Percentiles rank a stretch among this genome's conserved stretches.
These are phyloP conservation scores for Kryptolebias marmoratus DNA, from an alignment of 2,113 vertebrate genomes.

Conservation along the genomic window DNA sequence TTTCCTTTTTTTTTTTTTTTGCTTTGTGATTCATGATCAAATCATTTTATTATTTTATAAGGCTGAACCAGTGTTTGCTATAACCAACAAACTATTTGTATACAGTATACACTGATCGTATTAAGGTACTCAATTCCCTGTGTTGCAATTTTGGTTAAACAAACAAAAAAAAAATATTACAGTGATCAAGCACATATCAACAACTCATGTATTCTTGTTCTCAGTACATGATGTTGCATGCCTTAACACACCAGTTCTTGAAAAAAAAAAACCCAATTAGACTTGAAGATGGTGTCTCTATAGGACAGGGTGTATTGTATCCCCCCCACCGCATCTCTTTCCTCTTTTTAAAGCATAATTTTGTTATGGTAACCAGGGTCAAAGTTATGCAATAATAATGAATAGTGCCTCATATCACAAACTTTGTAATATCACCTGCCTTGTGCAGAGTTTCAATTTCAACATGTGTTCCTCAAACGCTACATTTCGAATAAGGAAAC, in stretches of 20 bases:
- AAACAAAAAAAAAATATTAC: slow-evolving; percentile 15
- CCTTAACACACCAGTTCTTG: slow-evolving; percentile 68
- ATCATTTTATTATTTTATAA: slow-evolving; percentile 54
- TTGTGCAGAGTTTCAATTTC: slow-evolving; percentile 55
- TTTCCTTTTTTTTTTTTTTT: slow-evolving; percentile 25
- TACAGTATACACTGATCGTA: slow-evolving; percentile 27
- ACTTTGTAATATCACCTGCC: slow-evolving; percentile 67
- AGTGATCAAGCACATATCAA: slow-evolving; percentile 68
- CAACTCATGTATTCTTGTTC: slow-evolving; percentile 47
- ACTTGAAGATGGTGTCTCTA: slow-evolving; percentile 64
- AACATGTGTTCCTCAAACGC: slow-evolving; percentile 55
- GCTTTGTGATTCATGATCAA: slow-evolving; percentile 61
- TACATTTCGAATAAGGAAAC: slow-evolving; percentile 49
- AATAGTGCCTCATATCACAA: slow-evolving; percentile 83
- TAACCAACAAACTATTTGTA: slow-evolving; percentile 63
- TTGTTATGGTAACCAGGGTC: slow-evolving; percentile 86
- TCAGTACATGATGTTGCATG: slow-evolving; percentile 64
- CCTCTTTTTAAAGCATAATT: slow-evolving; percentile 81
- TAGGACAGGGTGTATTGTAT: slow-evolving; percentile 70
- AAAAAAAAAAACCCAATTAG: slow-evolving; percentile 43
- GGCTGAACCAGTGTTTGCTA: slow-evolving; percentile 73
- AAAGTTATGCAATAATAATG: slow-evolving; percentile 87
- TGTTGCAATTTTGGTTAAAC: slow-evolving; percentile 51
- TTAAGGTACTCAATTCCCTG: slow-evolving; percentile 64
- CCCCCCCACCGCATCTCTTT: slow-evolving; percentile 64